Conservation (phyloP, 2,888 invertebrate genomes). For the Lypha dubia region DNA sequence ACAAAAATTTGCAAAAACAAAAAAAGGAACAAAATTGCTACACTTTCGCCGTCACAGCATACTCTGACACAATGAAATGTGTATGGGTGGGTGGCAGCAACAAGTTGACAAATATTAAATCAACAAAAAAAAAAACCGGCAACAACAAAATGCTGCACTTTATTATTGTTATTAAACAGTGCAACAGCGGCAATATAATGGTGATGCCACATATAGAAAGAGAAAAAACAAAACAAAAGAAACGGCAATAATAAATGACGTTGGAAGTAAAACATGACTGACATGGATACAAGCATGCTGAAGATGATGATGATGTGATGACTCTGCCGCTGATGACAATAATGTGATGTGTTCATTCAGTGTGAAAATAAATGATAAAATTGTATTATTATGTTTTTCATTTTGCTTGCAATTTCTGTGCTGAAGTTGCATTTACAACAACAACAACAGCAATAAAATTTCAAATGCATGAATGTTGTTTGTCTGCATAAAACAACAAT, state of each 20-base stretch:
- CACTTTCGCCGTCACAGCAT: constrained; percentile 58
- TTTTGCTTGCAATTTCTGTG: constrained; percentile 46
- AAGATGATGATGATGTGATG: constrained; percentile 36
- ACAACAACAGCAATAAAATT: constrained; percentile 49
- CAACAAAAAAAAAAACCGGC: background rate
- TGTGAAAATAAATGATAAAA: constrained; percentile 66
- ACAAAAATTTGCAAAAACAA: constrained; percentile 25
- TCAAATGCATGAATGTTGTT: constrained; percentile 66
- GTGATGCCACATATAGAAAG: constrained; percentile 46
- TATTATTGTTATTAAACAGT: constrained; percentile 9
- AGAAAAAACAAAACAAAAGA: background rate
- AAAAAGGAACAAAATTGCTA: constrained; percentile 36
- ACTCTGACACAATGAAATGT: constrained; percentile 26
- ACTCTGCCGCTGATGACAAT: constrained; percentile 41
- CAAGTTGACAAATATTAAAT: constrained; percentile 64
- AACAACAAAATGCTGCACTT: background rate
- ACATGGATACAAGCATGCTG: constrained; percentile 6
- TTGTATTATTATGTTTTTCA: constrained; percentile 60
- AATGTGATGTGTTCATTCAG: constrained; percentile 67
- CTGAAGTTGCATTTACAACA: constrained; percentile 41
- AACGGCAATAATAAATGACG: constrained; percentile 39
- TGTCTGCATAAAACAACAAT: constrained; percentile 50
- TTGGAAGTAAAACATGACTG: constrained; percentile 48
- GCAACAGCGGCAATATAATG: constrained; percentile 22
- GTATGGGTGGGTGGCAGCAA: constrained; percentile 61